A percentile compares a stretch with the other conserved stretches of the same genome.
Evolutionary conservation across 2,888 invertebrate species (phyloP).

Genomic region (Stenurella melanura): DNA sequence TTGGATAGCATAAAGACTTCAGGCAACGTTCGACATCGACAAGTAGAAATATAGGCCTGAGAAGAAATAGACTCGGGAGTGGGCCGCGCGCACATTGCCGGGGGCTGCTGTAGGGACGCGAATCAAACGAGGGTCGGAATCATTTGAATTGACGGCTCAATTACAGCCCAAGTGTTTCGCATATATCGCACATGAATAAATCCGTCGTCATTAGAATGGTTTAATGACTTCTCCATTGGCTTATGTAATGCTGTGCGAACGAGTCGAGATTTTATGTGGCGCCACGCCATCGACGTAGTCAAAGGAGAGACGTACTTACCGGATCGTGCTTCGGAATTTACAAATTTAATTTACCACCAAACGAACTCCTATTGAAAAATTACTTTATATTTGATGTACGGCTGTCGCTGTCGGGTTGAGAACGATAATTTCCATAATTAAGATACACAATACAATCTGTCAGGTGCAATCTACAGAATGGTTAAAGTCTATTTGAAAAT

Average conservation of each 20-base stretch:
- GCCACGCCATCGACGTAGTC: background rate
- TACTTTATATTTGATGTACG: too few relatives aligned
- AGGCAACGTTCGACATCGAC: background rate
- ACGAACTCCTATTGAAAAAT: background rate
- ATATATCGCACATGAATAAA: constrained; percentile 50
- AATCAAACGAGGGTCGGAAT: constrained; percentile 47
- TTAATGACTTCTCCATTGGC: constrained; percentile 54
- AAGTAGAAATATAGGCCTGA: background rate
- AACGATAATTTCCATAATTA: too few relatives aligned
- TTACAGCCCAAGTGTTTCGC: constrained; percentile 55
- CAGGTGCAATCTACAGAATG: too few relatives aligned
- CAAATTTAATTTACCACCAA: background rate
- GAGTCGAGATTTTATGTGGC: background rate
- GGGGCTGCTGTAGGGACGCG: background rate
- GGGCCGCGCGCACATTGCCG: background rate
- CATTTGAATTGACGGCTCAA: constrained; percentile 62
- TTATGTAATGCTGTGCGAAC: constrained; percentile 27
- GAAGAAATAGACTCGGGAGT: constrained; percentile 1
- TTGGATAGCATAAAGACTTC: constrained; percentile 19
- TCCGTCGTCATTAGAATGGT: constrained; percentile 52
- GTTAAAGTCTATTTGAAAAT: too few relatives aligned
- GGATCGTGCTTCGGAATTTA: background rate
- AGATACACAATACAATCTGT: too few relatives aligned
- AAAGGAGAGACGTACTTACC: background rate
- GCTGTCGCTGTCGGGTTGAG: too few relatives aligned